phyloP scores from a whole-genome alignment of 2,797 vertebrate species.

The Sebastes taczanowskii region DNA sequence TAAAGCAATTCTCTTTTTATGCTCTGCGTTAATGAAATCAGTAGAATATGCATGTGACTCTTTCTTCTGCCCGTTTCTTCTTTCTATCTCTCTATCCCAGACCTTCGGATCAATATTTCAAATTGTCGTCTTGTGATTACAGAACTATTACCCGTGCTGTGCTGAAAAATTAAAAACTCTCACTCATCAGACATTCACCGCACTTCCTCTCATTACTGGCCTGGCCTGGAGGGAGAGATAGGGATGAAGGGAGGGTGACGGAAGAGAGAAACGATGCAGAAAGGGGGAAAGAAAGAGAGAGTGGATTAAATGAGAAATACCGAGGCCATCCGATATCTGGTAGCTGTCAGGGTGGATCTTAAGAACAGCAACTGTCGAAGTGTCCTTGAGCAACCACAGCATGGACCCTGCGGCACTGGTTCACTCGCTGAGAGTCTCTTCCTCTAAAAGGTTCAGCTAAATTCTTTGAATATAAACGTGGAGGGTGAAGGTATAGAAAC shows the following conservation, averaged over 20 bases:
- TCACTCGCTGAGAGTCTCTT: neutral
- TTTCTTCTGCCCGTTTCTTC: neutral
- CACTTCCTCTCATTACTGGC: slow-evolving; percentile 21
- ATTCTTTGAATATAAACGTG: neutral
- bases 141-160: slow-evolving; percentile 32
- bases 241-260: neutral
- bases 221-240: neutral
- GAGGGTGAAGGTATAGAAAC: neutral
- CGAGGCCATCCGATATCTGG: neutral
- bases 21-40: neutral
- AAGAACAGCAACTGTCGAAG: neutral
- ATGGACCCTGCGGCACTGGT: neutral
- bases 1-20: neutral
- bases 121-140: slow-evolving; percentile 42
- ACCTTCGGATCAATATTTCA: slow-evolving; percentile 53
- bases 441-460: neutral
- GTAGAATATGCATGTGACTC: neutral
- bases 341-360: neutral
- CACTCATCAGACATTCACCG: slow-evolving; percentile 35
- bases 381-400: neutral
- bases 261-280: neutral
- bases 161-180: slow-evolving; percentile 42
- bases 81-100: slow-evolving; percentile 14
- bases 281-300: neutral
- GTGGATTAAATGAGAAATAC: neutral